phyloP scores from a whole-genome alignment of 2,797 vertebrate species.

The Pangasius larnaudii region DNA sequence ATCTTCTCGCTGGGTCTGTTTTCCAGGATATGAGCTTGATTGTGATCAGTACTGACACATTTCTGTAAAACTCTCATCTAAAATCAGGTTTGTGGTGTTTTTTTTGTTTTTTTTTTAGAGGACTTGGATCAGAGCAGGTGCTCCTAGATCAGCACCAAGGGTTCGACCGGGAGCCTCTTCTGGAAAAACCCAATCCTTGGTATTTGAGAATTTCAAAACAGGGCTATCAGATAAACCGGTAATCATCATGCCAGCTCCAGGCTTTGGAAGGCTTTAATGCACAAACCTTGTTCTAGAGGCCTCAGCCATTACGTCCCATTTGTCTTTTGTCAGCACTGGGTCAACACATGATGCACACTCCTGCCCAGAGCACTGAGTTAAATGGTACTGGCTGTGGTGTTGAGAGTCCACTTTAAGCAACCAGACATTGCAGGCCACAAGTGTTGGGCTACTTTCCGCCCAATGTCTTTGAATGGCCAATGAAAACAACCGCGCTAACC shows the following conservation, averaged over 20 bases:
- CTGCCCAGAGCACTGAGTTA: constrained; percentile 59
- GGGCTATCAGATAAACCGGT: constrained; percentile 63
- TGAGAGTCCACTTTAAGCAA: constrained; percentile 60
- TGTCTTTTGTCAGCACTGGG: constrained; percentile 64
- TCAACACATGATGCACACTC: constrained; percentile 63
- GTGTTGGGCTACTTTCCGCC: constrained; percentile 37
- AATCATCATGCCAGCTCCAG: constrained; percentile 56
- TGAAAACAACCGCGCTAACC: constrained; percentile 50
- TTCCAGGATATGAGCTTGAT: constrained; percentile 52
- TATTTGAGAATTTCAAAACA: constrained; percentile 70
- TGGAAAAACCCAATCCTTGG: constrained; percentile 64
- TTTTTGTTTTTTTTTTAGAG: neutral
- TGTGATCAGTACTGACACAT: constrained; percentile 3
- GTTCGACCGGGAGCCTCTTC: constrained; percentile 61
- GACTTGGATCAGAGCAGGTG: neutral
- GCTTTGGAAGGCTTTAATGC: constrained; percentile 60
- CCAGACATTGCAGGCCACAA: constrained; percentile 58
- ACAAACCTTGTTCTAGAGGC: constrained; percentile 62
- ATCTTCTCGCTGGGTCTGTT: constrained; percentile 38
- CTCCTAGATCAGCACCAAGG: constrained; percentile 35
- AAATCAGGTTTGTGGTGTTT: neutral
- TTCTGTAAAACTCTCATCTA: constrained; percentile 25
- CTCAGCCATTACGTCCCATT: constrained; percentile 60
- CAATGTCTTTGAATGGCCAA: constrained; percentile 41
- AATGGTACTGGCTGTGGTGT: constrained; percentile 57